These are phyloP conservation scores for Regulus satrapa DNA, from an alignment of 2,113 vertebrate genomes.

Conservation along the genomic window DNA sequence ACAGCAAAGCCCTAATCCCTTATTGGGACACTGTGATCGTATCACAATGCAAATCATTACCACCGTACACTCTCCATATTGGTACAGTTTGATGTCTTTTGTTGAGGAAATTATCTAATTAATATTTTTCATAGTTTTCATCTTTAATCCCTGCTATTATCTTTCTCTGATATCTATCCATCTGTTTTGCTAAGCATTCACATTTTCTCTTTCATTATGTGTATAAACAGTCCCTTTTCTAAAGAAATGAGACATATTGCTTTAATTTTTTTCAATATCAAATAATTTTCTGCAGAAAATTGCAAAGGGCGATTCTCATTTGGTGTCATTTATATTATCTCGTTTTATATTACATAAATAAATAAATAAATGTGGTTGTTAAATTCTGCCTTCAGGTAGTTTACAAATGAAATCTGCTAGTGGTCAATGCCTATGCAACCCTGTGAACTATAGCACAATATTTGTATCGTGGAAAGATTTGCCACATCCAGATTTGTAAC, in stretches of 20 bases:
- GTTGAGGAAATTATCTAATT: conserved; percentile 30
- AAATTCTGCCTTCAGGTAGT: not conserved
- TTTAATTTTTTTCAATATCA: not conserved
- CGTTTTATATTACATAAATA: too few relatives aligned
- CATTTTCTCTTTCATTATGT: not conserved
- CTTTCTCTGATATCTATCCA: not conserved
- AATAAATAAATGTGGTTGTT: not conserved
- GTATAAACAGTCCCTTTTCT: not conserved
- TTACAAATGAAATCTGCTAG: not conserved
- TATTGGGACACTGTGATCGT: not conserved
- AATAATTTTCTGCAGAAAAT: not conserved
- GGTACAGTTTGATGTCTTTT: conserved; percentile 11
- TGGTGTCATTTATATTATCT: too few relatives aligned
- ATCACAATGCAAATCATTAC: conserved; percentile 21
- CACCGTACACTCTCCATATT: not conserved
- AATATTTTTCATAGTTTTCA: conserved; percentile 37
- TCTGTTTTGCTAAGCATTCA: not conserved
- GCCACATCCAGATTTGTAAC: not conserved
- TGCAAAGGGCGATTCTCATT: not conserved
- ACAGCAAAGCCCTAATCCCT: not conserved
- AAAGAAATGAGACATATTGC: not conserved
- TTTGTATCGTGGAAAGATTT: not conserved
- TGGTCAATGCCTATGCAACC: not conserved
- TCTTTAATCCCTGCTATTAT: conserved; percentile 11
- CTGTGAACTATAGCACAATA: not conserved